Conservation (phyloP, 2,797 vertebrate genomes). For the Cynodonichthys magdalenae region DNA sequence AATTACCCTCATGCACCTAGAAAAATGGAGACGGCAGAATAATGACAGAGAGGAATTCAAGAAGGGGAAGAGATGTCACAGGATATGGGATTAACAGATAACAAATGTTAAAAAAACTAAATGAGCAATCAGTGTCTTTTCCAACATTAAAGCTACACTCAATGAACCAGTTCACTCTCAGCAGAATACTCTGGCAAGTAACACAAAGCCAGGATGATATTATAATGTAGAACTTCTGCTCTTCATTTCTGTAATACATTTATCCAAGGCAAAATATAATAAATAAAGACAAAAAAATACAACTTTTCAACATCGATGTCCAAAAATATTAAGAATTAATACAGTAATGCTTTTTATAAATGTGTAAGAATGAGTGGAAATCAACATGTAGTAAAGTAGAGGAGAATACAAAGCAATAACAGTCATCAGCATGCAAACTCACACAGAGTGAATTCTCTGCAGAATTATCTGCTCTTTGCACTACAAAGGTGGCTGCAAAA, state of each 20-base stretch:
- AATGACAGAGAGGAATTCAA: slow-evolving; percentile 38
- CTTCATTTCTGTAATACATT: slow-evolving; percentile 14
- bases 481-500: slow-evolving; percentile 11
- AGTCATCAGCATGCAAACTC: slow-evolving; percentile 18
- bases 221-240: neutral
- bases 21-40: slow-evolving; percentile 46
- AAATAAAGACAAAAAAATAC: neutral
- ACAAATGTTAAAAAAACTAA: slow-evolving; percentile 15
- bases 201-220: slow-evolving; percentile 5
- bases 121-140: slow-evolving; percentile 21
- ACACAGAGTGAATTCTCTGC: slow-evolving; percentile 8
- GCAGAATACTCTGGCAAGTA: neutral
- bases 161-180: neutral
- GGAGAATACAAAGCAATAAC: slow-evolving; percentile 14
- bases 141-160: neutral
- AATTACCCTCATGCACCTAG: slow-evolving; percentile 73
- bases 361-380: slow-evolving; percentile 1
- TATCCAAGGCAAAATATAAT: neutral
- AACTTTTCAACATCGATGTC: neutral
- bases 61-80: slow-evolving; percentile 14
- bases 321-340: neutral
- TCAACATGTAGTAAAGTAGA: slow-evolving; percentile 8
- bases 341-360: neutral
- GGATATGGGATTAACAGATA: slow-evolving; percentile 30
- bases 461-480: slow-evolving; percentile 26